Base-by-base conservation (phyloP, 2,888 invertebrate species). In the Neuroscelio doddi region DNA sequence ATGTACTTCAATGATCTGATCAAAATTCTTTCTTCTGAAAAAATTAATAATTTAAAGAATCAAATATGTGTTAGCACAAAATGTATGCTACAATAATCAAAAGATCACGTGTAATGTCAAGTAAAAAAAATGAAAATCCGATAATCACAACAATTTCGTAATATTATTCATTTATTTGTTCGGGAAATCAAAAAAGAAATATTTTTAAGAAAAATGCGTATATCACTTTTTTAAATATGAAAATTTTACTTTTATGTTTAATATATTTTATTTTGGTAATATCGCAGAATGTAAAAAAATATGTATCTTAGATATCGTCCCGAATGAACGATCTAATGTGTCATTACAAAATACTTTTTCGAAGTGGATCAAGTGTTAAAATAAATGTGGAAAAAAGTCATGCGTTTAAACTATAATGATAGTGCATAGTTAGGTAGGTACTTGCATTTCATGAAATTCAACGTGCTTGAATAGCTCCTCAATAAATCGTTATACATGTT, bases 401-500 rank as follows among this genome's bases (percentile, higher is more conserved):
- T 76, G 76, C 77, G 75, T 78, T 75, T 76, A 74, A 76, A 51
- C 58, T 77, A 75, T 78, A 78, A 78, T 68, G 71, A 73, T 78
- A 79, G 78, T 67, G 72, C 74, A 74, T 79, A 80, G 79, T 74
- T 81, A 80, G 80, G 75, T 81, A 81, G 81, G 80, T 81, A 80
- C 81, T 80, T 81, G 80, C 80, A 77, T 81, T 79, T 80, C 76
- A 76, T 79, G 75, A 78, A 80, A 76, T 80, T 77, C 77, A 78
- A 78, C 77, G 77, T 81, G 81, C 81, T 81, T 81, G 74, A 68
- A 81, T 81, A 81, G 81, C 71, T 81, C 78, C 77, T 80, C 80
- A 81, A 81, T 81, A 81, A 81, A 81, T 81, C 81, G 81, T 81
- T 81, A 81, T 81, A 81, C 81, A 81, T 81, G 81, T 81, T 81